Evolutionary conservation across 2,797 vertebrate genomes (phyloP), one percentile per base, ranked within the genome.

Genomic region (Micromesistius poutassou): DNA sequence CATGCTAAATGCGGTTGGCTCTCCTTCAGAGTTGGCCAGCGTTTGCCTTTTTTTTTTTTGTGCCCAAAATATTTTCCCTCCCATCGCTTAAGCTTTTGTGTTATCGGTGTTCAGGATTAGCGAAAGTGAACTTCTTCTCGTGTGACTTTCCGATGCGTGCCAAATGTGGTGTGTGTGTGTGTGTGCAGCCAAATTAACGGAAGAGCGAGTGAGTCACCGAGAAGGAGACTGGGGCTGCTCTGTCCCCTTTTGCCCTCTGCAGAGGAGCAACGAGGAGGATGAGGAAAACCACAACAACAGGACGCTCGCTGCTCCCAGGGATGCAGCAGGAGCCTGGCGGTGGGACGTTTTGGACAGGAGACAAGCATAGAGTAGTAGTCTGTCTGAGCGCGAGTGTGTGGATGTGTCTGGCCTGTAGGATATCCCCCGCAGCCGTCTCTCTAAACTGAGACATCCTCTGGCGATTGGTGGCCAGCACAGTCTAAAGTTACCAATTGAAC

Each of bases 251-350:
- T 75, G 72, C 81, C 77, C 70, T 84, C 82, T 76, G 76, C 38
- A 83, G 6, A 76, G 78, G 76, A 83, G 22, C 25, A 8, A 80
- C 5, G 38, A 71, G 55, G 77, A 75, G 81, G 74, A 81, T 84
- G 78, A 55, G 71, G 82, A 80, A 82, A 19, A 81, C 75, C 77
- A 71, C 80, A 68, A 90, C 93, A 94, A 94, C 93, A 94, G 93
- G 93, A 94, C 89, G 83, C 81, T 28, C 76, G 89, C 89, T n/a
- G 86, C 87, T 91, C 88, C 91, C 82, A 78, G 50, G 31, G 42
- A 82, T 36, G n/a, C 79, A 73, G 72, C 38, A 79, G 77, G 55
- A 81, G 75, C 30, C 78, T 77, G 68, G 73, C 71, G 79, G 77
- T 83, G 86, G 88, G 80, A 86, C 81, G 80, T 82, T 76, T 81